Evolutionary conservation across 37 sponge, comb jelly and placozoan genomes (phyloP), one percentile per base, ranked within the genome.

Genomic region (Geodia barretti): DNA sequence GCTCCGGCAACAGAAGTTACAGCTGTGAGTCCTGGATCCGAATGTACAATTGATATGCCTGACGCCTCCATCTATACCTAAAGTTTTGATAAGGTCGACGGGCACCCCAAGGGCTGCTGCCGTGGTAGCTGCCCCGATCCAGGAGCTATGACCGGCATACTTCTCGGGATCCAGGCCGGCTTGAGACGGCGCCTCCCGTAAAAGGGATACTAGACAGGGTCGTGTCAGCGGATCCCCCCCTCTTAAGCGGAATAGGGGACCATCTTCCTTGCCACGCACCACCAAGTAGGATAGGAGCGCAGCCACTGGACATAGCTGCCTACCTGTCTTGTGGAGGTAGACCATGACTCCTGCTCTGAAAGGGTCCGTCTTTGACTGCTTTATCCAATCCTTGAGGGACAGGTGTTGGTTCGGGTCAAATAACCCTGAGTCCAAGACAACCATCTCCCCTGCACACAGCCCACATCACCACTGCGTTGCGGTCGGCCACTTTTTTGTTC

Each of bases 371-470:
- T 77, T 77, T 19, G 78, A 77, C 38, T 37, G 64, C 65, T 60
- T 62, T n/a, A 77, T 39, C 26, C 20, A 17, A 35, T 86, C 74
- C 4, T 28, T 43, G 17, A 39, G 32, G 36, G 42, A 34, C 37
- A 86, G n/a, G 39, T 71, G 79, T 38, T 39, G 42, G 0, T 39
- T 5, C 9, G 72, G 58, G 47, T 86, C 86, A 72, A 39, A 79
- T 3, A 11, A 26, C 4, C 59, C 20, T n/a, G 36, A 47, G 23
- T 69, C 30, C 0, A 76, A 41, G 1, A 43, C 81, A 8, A 41
- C 31, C 20, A 87, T 25, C 62, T 87, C 82, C 4, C 81, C 81
- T 11, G 38, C 37, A 37, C 25, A 77, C 87, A 0, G 76, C 87
- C 81, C 82, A 80, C 23, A 80, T 39, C 87, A 81, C 81, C 1